phyloP scores from a whole-genome alignment of 2,797 vertebrate genomes.

The Phataginus tetradactyla region DNA sequence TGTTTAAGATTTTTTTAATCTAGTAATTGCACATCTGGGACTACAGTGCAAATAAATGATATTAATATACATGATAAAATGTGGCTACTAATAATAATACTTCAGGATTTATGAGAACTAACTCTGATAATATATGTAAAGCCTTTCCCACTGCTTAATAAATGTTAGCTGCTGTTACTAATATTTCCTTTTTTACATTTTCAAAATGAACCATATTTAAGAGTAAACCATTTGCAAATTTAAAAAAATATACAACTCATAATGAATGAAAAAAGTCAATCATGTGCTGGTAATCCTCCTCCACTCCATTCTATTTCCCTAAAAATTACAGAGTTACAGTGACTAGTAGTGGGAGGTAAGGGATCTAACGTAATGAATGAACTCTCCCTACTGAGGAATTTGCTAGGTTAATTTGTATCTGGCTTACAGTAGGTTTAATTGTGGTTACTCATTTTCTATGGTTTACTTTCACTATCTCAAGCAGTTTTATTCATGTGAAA shows the following conservation, averaged over 20 bases:
- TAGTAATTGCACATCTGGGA: neutral
- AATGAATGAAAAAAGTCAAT: neutral
- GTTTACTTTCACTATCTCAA: slow-evolving; percentile 5
- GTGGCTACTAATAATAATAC: neutral
- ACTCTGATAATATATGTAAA: neutral
- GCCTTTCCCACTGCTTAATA: neutral
- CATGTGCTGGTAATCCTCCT: neutral
- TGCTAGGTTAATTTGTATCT: neutral
- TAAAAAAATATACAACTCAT: neutral
- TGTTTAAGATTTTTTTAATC: neutral
- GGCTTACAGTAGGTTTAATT: neutral
- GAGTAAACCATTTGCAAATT: slow-evolving; percentile 7
- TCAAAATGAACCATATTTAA: slow-evolving; percentile 13
- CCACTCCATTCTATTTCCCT: neutral
- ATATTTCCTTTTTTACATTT: slow-evolving; percentile 57
- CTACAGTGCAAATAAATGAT: neutral
- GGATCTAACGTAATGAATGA: slow-evolving; percentile 10
- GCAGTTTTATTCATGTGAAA: slow-evolving; percentile 39
- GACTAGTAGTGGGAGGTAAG: neutral
- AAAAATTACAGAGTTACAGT: neutral
- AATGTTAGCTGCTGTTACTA: neutral
- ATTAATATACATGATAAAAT: neutral
- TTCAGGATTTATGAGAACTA: neutral
- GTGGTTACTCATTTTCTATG: neutral
- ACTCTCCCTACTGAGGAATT: slow-evolving; percentile 42